These are phyloP conservation scores for Actinemys pallida DNA, from an alignment of 2,113 vertebrate genomes.

Conservation along the genomic window DNA sequence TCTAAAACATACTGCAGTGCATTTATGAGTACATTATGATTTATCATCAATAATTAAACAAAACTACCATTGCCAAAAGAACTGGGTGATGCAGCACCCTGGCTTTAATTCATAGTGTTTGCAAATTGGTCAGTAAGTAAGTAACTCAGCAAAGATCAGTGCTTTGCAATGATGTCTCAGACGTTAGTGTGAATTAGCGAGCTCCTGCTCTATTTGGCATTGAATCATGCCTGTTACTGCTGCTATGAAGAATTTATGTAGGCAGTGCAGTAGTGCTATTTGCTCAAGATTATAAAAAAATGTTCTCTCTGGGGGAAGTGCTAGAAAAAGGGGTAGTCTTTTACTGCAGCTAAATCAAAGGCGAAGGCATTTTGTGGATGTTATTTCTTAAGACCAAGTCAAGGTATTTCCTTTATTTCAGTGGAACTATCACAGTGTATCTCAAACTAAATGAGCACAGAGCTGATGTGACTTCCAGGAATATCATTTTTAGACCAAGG, in stretches of 20 bases:
- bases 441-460: neutral
- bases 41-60: neutral
- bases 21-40: neutral
- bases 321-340: neutral
- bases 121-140: neutral
- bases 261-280: neutral
- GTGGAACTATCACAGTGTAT: neutral
- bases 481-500: neutral
- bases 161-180: neutral
- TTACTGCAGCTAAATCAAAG: neutral
- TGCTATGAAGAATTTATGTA: neutral
- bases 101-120: neutral
- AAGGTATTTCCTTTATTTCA: neutral
- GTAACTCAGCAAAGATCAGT: neutral
- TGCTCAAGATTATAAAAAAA: neutral
- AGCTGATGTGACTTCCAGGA: neutral
- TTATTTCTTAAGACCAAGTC: neutral
- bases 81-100: no score
- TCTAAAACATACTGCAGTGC: neutral
- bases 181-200: neutral
- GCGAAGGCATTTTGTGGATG: neutral
- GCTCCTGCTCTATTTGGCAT: neutral
- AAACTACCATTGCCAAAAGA: neutral
- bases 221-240: neutral
- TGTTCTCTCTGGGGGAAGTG: neutral